Evolutionary conservation across 1,140 invertebrate species (phyloP), one percentile per base, ranked within the genome.

Genomic region (Drosophila carrolli): DNA sequence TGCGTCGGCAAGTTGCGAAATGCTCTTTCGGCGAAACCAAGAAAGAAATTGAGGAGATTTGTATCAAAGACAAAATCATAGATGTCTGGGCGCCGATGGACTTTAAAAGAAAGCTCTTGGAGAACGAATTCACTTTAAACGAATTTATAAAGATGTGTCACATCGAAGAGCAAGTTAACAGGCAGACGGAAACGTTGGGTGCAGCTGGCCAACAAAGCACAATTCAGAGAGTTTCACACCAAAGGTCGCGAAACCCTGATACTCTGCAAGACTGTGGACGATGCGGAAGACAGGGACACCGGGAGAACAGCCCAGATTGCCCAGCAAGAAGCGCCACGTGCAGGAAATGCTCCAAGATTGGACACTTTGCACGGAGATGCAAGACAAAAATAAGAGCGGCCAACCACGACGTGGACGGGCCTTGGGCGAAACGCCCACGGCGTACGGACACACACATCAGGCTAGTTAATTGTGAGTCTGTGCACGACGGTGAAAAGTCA

Each of bases 11-110:
- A 16, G 16, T 16, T 16, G 16, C 16, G 16, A 16, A 16, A 16
- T 16, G 16, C 16, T 16, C 16, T 16, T 16, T 16, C 16, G 16
- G 1, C 16, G 16, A 16, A 16, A 16, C 16, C 16, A 16, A 16
- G 29, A 29, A 29, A 29, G 29, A 29, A 29, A 29, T 29, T 29
- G 29, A 19, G 19, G 19, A 19, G 19, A 19, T 19, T 19, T 19
- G 19, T 2, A 19, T 19, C 19, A 19, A 19, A 29, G 29, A 29
- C 29, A 29, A 29, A 29, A 29, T 29, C 29, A 29, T 29, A 11
- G 48, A 51, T 51, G 29, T 35, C 29, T 51, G 48, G 48, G 48
- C 47, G 27, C 27, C 27, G 27, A n/a, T 35, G 29, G 48, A 51
- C 9, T 13, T 29, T 32, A 48, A 48, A 48, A 48, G 23, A 2